A percentile compares a stretch with the other conserved stretches of the same genome.
Conservation (phyloP, 2,797 vertebrate species). For the Amphiprion clarkii region DNA sequence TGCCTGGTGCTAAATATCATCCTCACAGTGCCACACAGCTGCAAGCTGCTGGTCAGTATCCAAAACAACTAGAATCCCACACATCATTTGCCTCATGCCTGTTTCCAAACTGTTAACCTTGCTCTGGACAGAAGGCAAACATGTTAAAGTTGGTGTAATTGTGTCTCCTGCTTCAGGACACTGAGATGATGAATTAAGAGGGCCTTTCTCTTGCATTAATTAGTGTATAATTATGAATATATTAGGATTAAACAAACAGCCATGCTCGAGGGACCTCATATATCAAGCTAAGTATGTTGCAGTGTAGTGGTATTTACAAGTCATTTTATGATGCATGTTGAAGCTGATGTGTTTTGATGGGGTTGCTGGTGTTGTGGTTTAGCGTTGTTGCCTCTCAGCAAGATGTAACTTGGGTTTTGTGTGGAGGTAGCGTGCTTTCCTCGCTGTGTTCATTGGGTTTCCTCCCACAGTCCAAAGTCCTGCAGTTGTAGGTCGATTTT, state of each 20-base stretch:
- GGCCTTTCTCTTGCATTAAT: conserved; percentile 83
- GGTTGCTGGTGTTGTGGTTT: conserved; percentile 26
- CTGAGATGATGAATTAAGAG: conserved; percentile 78
- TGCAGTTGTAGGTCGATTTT: conserved; percentile 44
- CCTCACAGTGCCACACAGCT: conserved; percentile 53
- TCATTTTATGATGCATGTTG: conserved; percentile 60
- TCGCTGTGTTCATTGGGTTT: conserved; percentile 26
- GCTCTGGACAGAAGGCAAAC: conserved; percentile 79
- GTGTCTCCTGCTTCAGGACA: conserved; percentile 80
- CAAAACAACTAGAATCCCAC: conserved; percentile 61
- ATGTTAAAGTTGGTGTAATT: conserved; percentile 83
- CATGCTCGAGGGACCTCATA: conserved; percentile 74
- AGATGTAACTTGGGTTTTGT: conserved; percentile 19
- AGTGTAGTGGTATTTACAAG: conserved; percentile 67
- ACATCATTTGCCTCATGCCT: conserved; percentile 71
- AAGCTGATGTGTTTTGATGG: conserved; percentile 51
- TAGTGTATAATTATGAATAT: conserved; percentile 85
- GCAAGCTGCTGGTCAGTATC: conserved; percentile 61
- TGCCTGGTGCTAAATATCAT: conserved; percentile 36
- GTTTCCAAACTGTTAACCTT: conserved; percentile 77
- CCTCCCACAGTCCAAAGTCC: conserved; percentile 33
- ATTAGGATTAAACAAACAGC: conserved; percentile 83
- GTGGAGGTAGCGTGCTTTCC: neutral
- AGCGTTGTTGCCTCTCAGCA: conserved; percentile 15
- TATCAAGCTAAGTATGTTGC: conserved; percentile 73